phyloP scores from a whole-genome alignment of 1,140 invertebrate genomes.

The Nixonia krombeini region DNA sequence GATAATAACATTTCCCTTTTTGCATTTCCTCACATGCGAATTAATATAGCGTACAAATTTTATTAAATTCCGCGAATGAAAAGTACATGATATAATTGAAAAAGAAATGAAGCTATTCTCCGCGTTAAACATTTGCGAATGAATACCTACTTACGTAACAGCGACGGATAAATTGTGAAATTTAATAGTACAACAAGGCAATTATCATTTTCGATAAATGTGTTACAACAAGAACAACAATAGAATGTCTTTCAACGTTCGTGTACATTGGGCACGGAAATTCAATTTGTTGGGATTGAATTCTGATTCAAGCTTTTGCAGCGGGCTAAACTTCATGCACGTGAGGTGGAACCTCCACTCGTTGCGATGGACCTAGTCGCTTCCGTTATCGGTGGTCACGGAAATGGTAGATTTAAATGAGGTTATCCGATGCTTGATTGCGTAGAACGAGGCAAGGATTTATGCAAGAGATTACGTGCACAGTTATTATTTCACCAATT shows the following conservation, averaged over 20 bases:
- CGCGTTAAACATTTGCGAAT: too few species aligned
- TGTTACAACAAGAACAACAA: neutral
- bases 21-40: too few species aligned
- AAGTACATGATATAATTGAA: too few species aligned
- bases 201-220: too few species aligned
- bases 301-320: slow-evolving; percentile 36
- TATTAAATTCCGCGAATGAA: too few species aligned
- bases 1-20: too few species aligned
- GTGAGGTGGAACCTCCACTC: slow-evolving; percentile 15
- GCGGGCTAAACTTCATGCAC: slow-evolving; percentile 29
- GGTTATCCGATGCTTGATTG: slow-evolving; percentile 33
- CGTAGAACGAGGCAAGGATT: slow-evolving; percentile 17
- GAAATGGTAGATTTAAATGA: slow-evolving; percentile 31
- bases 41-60: too few species aligned
- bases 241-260: neutral
- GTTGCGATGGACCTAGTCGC: slow-evolving; percentile 28
- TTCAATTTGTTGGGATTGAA: slow-evolving; percentile 35
- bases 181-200: too few species aligned
- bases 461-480: slow-evolving; percentile 20
- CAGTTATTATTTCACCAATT: too few species aligned
- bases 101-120: too few species aligned
- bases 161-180: too few species aligned
- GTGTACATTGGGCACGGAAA: slow-evolving; percentile 17
- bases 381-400: slow-evolving; percentile 42
- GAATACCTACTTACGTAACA: too few species aligned